Percentiles rank a stretch among this genome's conserved stretches.
phyloP scores from a whole-genome alignment of 2,888 invertebrate species.

The Amiota mariae region DNA sequence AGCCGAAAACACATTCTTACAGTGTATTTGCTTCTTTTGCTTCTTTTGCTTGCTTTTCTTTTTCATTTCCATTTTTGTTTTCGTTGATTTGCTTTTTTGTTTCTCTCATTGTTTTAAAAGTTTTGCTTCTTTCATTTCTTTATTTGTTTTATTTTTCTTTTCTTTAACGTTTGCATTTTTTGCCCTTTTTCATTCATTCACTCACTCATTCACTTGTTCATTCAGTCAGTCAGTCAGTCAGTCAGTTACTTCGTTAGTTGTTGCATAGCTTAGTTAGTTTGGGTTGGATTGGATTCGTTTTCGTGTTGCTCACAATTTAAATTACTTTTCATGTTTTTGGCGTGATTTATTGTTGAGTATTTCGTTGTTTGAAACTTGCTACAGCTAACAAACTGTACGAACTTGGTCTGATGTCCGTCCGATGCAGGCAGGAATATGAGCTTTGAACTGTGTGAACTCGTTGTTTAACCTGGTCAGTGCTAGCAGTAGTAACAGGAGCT shows the following conservation, averaged over 20 bases:
- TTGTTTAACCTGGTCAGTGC: no score
- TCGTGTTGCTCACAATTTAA: conserved; percentile 26
- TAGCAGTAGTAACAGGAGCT: no score
- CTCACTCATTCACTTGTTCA: not conserved
- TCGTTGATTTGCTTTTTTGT: not conserved
- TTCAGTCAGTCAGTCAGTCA: not conserved
- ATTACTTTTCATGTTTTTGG: conserved; percentile 35
- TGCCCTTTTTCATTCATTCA: not conserved
- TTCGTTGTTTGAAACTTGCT: conserved; percentile 9
- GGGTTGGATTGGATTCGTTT: not conserved
- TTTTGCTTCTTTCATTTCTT: conserved; percentile 16
- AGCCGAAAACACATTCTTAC: conserved; percentile 1
- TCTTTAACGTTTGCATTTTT: not conserved
- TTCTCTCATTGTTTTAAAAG: not conserved
- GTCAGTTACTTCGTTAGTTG: not conserved
- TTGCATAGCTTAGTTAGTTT: no score
- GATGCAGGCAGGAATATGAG: no score
- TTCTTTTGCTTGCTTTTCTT: not conserved
- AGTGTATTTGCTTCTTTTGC: no score
- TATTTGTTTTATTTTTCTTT: conserved; percentile 12
- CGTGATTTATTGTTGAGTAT: conserved; percentile 28
- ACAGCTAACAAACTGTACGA: not conserved
- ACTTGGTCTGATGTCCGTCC: no score
- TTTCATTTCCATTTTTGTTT: not conserved
- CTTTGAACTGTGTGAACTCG: no score